phyloP scores from a whole-genome alignment of 1,140 invertebrate species.

The Globodera ellingtonae region DNA sequence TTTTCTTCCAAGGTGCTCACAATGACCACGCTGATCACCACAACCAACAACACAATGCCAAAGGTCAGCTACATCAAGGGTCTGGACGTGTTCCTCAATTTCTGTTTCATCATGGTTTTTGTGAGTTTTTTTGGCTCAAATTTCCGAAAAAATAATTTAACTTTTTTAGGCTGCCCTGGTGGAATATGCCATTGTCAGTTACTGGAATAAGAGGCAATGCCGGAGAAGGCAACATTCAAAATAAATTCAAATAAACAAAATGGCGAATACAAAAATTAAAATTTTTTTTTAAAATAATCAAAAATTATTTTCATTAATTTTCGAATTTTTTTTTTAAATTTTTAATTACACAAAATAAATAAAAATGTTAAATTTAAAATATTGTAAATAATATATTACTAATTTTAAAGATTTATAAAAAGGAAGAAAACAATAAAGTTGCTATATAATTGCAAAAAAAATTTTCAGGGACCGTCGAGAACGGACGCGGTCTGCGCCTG shows the following conservation, averaged over 20 bases:
- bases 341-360: background rate
- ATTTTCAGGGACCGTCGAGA: slow-evolving; percentile 25
- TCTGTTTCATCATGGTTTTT: slow-evolving; percentile 67
- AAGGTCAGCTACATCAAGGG: slow-evolving; percentile 66
- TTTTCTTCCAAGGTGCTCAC: slow-evolving; percentile 57
- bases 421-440: background rate
- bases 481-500: slow-evolving; percentile 22
- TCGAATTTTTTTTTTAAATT: too few species aligned
- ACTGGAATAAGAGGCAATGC: slow-evolving; percentile 62
- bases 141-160: background rate
- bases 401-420: too few species aligned
- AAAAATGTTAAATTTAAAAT: background rate
- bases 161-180: slow-evolving; percentile 51
- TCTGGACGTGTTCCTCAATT: slow-evolving; percentile 65
- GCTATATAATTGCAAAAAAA: background rate
- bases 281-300: too few species aligned
- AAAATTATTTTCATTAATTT: too few species aligned
- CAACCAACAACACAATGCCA: slow-evolving; percentile 65
- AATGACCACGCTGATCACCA: slow-evolving; percentile 66
- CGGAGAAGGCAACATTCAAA: slow-evolving; percentile 43
- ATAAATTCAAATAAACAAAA: background rate
- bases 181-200: slow-evolving; percentile 65
- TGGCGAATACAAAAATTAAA: background rate
- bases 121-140: slow-evolving; percentile 35
- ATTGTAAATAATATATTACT: too few species aligned